Conservation (phyloP, 2,888 invertebrate genomes). For the Hypomecis atomaria region DNA sequence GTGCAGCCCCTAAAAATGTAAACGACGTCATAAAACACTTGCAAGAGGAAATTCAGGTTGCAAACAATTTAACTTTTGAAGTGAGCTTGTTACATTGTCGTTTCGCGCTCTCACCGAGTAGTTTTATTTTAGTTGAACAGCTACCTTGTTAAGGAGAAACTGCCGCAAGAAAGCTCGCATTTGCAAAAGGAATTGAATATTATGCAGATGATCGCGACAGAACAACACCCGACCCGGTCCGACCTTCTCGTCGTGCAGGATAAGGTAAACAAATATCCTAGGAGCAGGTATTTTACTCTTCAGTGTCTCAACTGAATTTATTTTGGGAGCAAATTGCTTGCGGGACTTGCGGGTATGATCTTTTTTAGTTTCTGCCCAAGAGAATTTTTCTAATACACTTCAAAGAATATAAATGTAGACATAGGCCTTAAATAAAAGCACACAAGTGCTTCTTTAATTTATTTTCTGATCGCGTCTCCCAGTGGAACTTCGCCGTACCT, state of each 20-base stretch:
- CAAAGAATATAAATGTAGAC: conserved; percentile 14
- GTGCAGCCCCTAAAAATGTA: conserved; percentile 79
- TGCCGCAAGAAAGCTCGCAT: conserved; percentile 88
- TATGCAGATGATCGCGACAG: conserved; percentile 87
- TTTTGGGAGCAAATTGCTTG: conserved; percentile 18
- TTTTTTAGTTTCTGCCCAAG: conserved; percentile 21
- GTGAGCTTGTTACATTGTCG: conserved; percentile 36
- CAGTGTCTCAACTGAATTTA: conserved; percentile 11
- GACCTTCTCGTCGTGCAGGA: conserved; percentile 86
- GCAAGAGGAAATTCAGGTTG: conserved; percentile 89
- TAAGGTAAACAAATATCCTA: conserved; percentile 75
- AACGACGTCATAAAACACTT: conserved; percentile 88
- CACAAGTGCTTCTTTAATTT: conserved; percentile 22
- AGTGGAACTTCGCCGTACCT: conserved; percentile 13
- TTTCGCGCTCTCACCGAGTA: conserved; percentile 33
- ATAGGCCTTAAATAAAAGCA: conserved; percentile 14
- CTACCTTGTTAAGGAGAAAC: conserved; percentile 91
- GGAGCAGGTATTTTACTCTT: conserved; percentile 19
- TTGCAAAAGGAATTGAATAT: conserved; percentile 88
- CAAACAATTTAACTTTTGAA: conserved; percentile 34
- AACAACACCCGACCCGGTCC: conserved; percentile 86
- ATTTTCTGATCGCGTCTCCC: conserved; percentile 26
- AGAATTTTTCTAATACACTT: conserved; percentile 19
- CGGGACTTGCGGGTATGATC: conserved; percentile 11
- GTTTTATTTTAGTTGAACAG: conserved; percentile 82